Percentiles rank a stretch among this genome's conserved stretches.
phyloP scores from a whole-genome alignment of 2,888 invertebrate species.

The Drosophila lacicola region DNA sequence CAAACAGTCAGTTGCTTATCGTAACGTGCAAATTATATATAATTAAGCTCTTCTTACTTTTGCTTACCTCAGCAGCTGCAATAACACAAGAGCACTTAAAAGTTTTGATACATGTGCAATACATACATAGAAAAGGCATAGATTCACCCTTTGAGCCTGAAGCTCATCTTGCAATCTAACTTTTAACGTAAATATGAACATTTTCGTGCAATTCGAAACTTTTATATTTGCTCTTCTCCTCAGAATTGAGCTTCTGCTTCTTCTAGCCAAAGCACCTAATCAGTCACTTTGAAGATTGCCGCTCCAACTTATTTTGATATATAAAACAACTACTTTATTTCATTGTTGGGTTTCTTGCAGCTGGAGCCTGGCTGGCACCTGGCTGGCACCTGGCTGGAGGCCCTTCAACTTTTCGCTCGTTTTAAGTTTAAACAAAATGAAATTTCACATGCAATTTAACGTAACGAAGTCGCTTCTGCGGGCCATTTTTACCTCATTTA shows the following conservation, averaged over 20 bases:
- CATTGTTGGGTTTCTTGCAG: constrained; percentile 5
- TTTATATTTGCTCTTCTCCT: background rate
- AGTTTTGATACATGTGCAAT: no score
- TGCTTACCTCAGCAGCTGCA: no score
- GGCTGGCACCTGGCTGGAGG: constrained; percentile 2
- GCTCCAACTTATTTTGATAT: constrained; percentile 3
- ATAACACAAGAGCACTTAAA: no score
- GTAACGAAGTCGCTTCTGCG: constrained; percentile 37
- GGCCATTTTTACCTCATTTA: constrained; percentile 64
- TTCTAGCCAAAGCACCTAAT: background rate
- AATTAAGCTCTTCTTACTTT: no score
- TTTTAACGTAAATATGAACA: background rate
- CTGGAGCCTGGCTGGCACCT: constrained; percentile 4
- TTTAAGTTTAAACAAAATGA: constrained; percentile 35
- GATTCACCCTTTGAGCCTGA: background rate
- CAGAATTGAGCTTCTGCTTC: background rate
- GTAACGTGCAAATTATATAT: no score
- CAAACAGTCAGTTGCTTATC: no score
- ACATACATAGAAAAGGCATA: background rate
- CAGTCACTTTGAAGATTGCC: constrained; percentile 13
- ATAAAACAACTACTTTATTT: constrained; percentile 3
- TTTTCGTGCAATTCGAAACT: background rate
- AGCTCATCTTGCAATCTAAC: background rate
- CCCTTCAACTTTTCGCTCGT: constrained; percentile 6
- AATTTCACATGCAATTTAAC: constrained; percentile 37